These are phyloP conservation scores for Choristoneura fumiferana DNA, from an alignment of 1,140 invertebrate species.

Conservation along the genomic window DNA sequence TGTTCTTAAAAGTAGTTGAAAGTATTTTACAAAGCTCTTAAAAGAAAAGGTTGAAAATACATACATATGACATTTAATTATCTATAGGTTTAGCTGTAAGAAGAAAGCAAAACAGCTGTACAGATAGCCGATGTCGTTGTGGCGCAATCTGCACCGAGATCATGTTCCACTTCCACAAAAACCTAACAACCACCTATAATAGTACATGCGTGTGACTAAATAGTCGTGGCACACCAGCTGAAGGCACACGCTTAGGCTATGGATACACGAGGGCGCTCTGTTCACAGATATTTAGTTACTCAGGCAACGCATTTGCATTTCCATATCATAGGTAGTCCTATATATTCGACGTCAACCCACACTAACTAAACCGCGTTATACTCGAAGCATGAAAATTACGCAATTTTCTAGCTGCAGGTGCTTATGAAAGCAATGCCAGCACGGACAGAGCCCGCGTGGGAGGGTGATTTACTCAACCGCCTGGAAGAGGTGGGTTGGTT, in stretches of 20 bases:
- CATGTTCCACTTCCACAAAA: neutral
- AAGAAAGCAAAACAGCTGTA: too few relatives aligned
- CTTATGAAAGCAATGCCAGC: constrained; percentile 5
- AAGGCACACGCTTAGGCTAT: too few relatives aligned
- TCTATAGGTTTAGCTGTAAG: too few relatives aligned
- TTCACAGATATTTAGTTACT: neutral
- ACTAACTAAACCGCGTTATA: neutral
- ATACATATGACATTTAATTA: too few relatives aligned
- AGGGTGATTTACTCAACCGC: constrained; percentile 5
- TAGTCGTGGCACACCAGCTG: neutral
- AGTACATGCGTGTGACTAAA: neutral
- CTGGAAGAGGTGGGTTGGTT: constrained; percentile 1
- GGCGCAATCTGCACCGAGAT: neutral
- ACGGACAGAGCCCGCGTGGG: neutral
- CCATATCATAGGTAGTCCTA: neutral
- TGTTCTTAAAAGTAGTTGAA: too few relatives aligned
- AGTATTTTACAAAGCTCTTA: too few relatives aligned
- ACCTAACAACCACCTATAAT: neutral
- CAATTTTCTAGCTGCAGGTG: constrained; percentile 11
- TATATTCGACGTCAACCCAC: neutral
- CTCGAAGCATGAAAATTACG: constrained; percentile 1
- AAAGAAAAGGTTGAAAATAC: too few relatives aligned
- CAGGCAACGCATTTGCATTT: neutral
- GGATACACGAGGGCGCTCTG: neutral
- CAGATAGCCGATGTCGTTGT: neutral